phyloP scores from a whole-genome alignment of 2,888 invertebrate species.

The Fabriciana adippe region DNA sequence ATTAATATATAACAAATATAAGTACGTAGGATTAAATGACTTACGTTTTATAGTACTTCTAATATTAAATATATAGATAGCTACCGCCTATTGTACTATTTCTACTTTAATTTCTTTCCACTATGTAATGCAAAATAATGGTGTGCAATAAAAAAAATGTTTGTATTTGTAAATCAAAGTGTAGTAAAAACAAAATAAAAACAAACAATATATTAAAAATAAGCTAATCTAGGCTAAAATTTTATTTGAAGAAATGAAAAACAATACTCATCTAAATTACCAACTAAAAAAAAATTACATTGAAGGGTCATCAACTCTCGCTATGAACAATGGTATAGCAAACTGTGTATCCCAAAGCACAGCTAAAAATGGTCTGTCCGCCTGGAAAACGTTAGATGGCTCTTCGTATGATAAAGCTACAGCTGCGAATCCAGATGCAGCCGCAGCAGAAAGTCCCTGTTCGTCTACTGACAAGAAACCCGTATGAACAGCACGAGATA shows the following conservation, averaged over 20 bases:
- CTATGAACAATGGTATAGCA: slow-evolving; percentile 75
- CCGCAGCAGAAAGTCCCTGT: slow-evolving; percentile 74
- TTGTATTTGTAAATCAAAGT: not conserved
- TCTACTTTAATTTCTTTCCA: too few relatives aligned
- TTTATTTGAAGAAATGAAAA: slow-evolving; percentile 4
- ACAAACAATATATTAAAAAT: not conserved
- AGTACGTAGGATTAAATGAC: too few relatives aligned
- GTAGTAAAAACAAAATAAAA: not conserved
- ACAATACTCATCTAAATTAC: not conserved
- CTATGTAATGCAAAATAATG: too few relatives aligned
- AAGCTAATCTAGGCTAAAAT: not conserved
- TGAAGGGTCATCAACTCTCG: slow-evolving; percentile 72
- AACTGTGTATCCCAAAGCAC: slow-evolving; percentile 72
- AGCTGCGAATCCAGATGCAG: slow-evolving; percentile 68
- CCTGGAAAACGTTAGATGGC: slow-evolving; percentile 58
- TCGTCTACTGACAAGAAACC: slow-evolving; percentile 79
- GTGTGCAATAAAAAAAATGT: too few relatives aligned
- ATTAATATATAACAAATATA: too few relatives aligned
- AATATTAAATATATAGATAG: not conserved
- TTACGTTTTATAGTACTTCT: too few relatives aligned
- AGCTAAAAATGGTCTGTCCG: slow-evolving; percentile 76
- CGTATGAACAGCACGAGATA: slow-evolving; percentile 75
- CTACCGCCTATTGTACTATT: too few relatives aligned
- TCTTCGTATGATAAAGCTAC: slow-evolving; percentile 75
- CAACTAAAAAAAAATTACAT: slow-evolving; percentile 10